These are phyloP conservation scores for Uropetala carovei DNA, from an alignment of 2,888 invertebrate genomes.

Conservation along the genomic window DNA sequence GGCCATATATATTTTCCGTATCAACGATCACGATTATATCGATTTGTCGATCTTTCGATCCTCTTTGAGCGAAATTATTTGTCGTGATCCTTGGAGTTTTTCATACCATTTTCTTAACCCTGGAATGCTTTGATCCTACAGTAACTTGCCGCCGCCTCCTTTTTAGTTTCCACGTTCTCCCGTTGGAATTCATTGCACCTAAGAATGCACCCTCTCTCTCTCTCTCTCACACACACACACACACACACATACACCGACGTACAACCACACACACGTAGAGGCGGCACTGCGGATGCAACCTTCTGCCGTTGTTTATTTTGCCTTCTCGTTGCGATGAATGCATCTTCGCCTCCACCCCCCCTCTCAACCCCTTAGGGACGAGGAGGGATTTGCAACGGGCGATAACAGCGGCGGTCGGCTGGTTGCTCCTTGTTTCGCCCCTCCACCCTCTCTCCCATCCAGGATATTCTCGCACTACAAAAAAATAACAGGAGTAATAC, in stretches of 20 bases:
- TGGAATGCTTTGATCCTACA: too few species aligned
- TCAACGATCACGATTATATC: too few species aligned
- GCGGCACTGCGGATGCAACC: constrained; percentile 8
- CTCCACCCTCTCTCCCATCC: neutral
- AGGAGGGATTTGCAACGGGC: neutral
- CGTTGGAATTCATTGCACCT: too few species aligned
- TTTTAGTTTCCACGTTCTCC: too few species aligned
- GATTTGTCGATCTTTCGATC: too few species aligned
- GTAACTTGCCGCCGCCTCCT: too few species aligned
- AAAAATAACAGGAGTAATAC: neutral
- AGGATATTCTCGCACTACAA: neutral
- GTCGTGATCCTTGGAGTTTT: too few species aligned
- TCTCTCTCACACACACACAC: neutral
- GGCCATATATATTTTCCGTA: too few species aligned
- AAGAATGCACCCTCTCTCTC: neutral
- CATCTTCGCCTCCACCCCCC: neutral
- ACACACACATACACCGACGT: neutral
- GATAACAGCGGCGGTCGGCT: neutral
- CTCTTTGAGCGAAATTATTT: too few species aligned
- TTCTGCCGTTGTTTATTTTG: constrained; percentile 7
- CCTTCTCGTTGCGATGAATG: constrained; percentile 8
- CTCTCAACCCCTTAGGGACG: neutral
- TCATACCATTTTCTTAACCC: too few species aligned
- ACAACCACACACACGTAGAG: neutral
- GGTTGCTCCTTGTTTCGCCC: too few species aligned